Percentiles rank a stretch among this genome's conserved stretches.
These are phyloP conservation scores for Dorcus hopei DNA, from an alignment of 2,888 invertebrate genomes.

Conservation along the genomic window DNA sequence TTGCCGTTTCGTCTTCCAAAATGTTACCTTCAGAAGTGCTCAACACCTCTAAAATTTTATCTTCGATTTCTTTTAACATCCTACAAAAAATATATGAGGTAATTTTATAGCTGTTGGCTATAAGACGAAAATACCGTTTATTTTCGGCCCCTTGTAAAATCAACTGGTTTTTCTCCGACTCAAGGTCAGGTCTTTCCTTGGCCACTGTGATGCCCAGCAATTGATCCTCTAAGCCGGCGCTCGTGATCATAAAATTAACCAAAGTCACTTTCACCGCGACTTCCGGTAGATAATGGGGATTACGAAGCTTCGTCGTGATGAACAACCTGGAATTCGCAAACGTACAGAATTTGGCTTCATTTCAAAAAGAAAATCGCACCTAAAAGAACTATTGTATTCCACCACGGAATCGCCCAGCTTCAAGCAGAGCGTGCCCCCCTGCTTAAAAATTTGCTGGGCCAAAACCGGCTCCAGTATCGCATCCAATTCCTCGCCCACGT, in stretches of 20 bases:
- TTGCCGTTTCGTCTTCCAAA: conserved; percentile 89
- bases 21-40: conserved; percentile 73
- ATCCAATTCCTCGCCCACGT: conserved; percentile 88
- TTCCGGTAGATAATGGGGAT: conserved; percentile 93
- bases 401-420: conserved; percentile 88
- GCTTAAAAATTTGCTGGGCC: conserved; percentile 86
- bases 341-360: background rate
- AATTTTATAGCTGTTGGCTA: background rate
- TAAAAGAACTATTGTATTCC: conserved; percentile 84
- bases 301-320: conserved; percentile 88
- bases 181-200: conserved; percentile 86
- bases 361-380: conserved; percentile 47
- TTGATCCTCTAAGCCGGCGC: conserved; percentile 85
- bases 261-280: conserved; percentile 87
- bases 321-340: conserved; percentile 62
- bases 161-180: conserved; percentile 83
- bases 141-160: conserved; percentile 87
- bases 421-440: conserved; percentile 81
- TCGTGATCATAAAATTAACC: conserved; percentile 90
- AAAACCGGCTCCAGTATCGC: conserved; percentile 86
- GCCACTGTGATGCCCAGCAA: conserved; percentile 87
- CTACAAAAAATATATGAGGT: conserved; percentile 40
- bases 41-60: conserved; percentile 79
- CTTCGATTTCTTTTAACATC: conserved; percentile 82
- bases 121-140: conserved; percentile 50